These are phyloP conservation scores for Struthidea cinerea DNA, from an alignment of 2,113 vertebrate species.

Conservation along the genomic window DNA sequence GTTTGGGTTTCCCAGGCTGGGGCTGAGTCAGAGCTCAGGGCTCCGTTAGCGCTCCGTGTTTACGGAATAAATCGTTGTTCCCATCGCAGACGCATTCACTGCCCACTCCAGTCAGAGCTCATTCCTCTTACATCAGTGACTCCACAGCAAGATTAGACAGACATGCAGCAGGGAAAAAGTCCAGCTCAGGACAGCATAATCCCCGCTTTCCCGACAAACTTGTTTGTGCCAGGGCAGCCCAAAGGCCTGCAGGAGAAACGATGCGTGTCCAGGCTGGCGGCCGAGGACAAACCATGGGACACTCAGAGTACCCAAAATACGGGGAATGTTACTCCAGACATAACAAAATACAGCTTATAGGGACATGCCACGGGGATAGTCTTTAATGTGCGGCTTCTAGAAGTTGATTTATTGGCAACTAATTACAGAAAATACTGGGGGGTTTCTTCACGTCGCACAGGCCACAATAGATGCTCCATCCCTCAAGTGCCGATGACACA, in stretches of 20 bases:
- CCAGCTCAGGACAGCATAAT: background rate
- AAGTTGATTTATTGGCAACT: conserved; percentile 8
- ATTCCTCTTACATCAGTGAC: background rate
- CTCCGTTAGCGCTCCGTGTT: accelerated
- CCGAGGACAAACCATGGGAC: accelerated
- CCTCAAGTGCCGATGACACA: background rate
- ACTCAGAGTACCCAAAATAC: background rate
- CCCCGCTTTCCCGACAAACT: background rate
- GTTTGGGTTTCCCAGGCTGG: background rate
- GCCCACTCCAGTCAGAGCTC: background rate
- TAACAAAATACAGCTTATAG: background rate
- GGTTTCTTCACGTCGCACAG: background rate
- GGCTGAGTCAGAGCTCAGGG: background rate
- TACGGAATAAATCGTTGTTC: background rate
- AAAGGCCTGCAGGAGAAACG: accelerated
- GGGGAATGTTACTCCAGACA: background rate
- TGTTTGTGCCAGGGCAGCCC: background rate
- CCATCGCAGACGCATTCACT: background rate
- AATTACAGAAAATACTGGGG: conserved; percentile 8
- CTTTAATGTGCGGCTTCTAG: background rate
- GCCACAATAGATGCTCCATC: background rate
- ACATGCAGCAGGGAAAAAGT: background rate
- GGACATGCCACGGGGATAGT: accelerated
- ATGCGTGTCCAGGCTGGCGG: accelerated
- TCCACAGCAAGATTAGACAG: background rate